Evolutionary conservation across 2,113 vertebrate genomes (phyloP).

Genomic region (Perca fluviatilis): DNA sequence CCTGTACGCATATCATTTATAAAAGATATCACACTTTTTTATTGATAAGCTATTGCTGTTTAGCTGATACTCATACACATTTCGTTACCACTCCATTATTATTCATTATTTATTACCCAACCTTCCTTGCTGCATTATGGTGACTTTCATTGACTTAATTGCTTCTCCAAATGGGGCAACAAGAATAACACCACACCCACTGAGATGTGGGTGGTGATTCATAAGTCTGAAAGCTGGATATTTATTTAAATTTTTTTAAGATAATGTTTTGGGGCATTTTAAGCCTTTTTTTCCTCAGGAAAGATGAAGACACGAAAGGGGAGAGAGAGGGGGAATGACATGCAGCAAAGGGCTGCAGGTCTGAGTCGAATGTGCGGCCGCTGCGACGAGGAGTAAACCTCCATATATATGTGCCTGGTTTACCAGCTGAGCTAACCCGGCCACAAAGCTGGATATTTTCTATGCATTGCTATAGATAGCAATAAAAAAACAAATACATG

Average conservation of each 20-base stretch:
- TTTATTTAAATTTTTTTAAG: neutral
- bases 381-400: no score
- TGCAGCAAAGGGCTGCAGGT: no score
- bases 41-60: slow-evolving; percentile 5
- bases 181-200: neutral
- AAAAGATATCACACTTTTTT: neutral
- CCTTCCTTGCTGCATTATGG: slow-evolving; percentile 1
- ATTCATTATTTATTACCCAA: slow-evolving; percentile 24
- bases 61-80: neutral
- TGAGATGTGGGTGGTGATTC: neutral
- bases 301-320: no score
- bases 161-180: neutral
- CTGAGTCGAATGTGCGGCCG: no score
- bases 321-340: no score
- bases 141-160: slow-evolving; percentile 4
- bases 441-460: neutral
- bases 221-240: neutral
- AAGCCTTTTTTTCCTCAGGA: no score
- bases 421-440: no score
- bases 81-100: slow-evolving; percentile 1
- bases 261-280: no score
- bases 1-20: neutral
- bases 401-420: no score
- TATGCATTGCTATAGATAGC: neutral
- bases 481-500: slow-evolving; percentile 1